Evolutionary conservation across 2,113 vertebrate species (phyloP).

Genomic region (Enhydra lutris): DNA sequence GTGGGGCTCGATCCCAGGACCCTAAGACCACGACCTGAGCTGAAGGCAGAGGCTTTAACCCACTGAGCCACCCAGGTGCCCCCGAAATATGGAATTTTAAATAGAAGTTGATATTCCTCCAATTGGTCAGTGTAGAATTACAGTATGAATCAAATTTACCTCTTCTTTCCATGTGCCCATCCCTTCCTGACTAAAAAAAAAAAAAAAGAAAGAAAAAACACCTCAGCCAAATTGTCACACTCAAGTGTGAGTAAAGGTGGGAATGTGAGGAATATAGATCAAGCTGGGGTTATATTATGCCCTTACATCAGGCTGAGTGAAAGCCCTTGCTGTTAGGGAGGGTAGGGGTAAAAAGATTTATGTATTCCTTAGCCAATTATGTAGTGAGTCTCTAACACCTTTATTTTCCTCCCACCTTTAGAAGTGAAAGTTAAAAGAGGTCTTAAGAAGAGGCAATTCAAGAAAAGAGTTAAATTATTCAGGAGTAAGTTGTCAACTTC

Average conservation of each 20-base stretch:
- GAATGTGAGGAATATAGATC: not conserved
- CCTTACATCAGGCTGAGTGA: not conserved
- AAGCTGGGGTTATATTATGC: not conserved
- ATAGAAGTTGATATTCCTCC: not conserved
- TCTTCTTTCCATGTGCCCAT: not conserved
- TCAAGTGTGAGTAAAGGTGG: not conserved
- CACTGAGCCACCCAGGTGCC: too few species aligned
- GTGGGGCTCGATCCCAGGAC: too few species aligned
- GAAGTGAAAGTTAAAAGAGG: not conserved
- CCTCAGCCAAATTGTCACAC: not conserved
- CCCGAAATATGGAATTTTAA: not conserved
- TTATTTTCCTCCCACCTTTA: not conserved
- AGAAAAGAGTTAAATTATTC: slow-evolving; percentile 42
- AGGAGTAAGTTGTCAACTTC: not conserved
- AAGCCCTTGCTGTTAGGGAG: not conserved
- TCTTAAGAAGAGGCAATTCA: not conserved
- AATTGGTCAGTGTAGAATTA: not conserved
- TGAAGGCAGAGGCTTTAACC: too few species aligned
- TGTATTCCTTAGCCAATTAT: too few species aligned
- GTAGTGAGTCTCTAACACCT: not conserved
- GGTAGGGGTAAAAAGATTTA: not conserved
- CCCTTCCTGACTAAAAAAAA: not conserved
- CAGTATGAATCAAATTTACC: not conserved
- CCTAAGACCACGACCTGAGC: too few species aligned
- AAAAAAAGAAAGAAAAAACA: not conserved